Evolutionary conservation across 2,113 vertebrate species (phyloP).

Genomic region (Sterrhoptilus dennistouni): DNA sequence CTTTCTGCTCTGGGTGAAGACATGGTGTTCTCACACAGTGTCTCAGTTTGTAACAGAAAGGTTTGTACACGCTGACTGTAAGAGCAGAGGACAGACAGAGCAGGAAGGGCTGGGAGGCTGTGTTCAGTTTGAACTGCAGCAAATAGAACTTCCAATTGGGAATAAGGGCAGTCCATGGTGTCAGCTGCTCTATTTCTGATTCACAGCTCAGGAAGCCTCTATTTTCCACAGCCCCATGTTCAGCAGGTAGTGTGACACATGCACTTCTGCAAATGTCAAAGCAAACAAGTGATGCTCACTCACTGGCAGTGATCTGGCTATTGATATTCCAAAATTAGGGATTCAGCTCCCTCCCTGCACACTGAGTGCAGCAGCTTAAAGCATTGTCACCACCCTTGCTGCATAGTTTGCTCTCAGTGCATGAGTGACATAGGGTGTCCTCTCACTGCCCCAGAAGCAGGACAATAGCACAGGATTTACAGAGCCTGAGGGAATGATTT

Average conservation of each 20-base stretch:
- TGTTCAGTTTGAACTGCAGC: background rate
- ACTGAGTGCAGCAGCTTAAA: background rate
- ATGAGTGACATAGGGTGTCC: background rate
- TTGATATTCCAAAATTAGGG: background rate
- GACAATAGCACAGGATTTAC: background rate
- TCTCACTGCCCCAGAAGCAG: background rate
- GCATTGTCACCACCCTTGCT: background rate
- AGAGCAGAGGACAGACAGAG: background rate
- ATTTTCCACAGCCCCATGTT: background rate
- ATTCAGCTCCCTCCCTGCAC: background rate
- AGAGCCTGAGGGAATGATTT: background rate
- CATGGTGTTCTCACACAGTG: background rate
- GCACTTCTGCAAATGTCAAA: background rate
- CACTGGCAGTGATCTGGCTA: background rate
- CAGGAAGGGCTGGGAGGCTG: background rate
- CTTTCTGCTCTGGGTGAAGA: background rate
- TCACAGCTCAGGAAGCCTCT: background rate
- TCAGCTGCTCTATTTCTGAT: background rate
- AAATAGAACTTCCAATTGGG: background rate
- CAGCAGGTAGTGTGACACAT: background rate
- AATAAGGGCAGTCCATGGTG: background rate
- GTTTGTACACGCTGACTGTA: accelerated
- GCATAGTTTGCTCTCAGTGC: background rate
- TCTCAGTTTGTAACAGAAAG: background rate
- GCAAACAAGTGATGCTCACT: background rate